Evolutionary conservation across 2,888 invertebrate genomes (phyloP).

Genomic region (Neoaliturus tenellus): DNA sequence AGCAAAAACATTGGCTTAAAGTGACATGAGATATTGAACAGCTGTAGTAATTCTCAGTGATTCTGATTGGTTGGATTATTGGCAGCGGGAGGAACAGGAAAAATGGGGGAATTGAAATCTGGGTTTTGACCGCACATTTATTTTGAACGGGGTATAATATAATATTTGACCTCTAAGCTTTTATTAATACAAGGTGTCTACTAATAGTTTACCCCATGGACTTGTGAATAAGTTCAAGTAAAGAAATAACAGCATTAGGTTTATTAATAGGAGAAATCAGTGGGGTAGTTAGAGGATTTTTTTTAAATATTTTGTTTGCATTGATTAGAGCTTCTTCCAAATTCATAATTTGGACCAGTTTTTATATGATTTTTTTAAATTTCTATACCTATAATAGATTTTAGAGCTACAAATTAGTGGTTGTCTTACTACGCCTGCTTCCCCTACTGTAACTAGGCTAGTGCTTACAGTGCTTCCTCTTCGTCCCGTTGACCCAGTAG

Average conservation of each 20-base stretch:
- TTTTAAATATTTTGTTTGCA: not conserved
- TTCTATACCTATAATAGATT: conserved; percentile 34
- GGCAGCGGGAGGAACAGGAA: too few relatives aligned
- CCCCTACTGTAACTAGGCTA: too few relatives aligned
- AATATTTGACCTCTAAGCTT: not conserved
- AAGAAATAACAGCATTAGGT: not conserved
- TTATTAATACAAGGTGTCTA: not conserved
- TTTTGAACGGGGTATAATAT: too few relatives aligned
- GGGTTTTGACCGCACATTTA: too few relatives aligned
- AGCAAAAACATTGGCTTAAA: too few relatives aligned
- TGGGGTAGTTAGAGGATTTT: conserved; percentile 44
- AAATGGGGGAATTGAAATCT: too few relatives aligned
- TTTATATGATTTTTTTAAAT: conserved; percentile 4
- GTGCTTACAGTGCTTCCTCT: too few relatives aligned
- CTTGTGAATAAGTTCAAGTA: conserved; percentile 11
- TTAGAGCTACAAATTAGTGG: conserved; percentile 16
- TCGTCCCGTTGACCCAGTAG: too few relatives aligned
- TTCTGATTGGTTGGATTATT: too few relatives aligned
- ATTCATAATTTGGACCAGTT: not conserved
- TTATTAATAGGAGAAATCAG: conserved; percentile 63
- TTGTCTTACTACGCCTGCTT: conserved; percentile 39
- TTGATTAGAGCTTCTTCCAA: not conserved
- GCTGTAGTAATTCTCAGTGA: too few relatives aligned
- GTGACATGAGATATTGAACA: too few relatives aligned
- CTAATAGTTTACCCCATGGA: not conserved